Evolutionary conservation across 2,113 vertebrate genomes (phyloP).

Genomic region (Actenoides lindsayi): DNA sequence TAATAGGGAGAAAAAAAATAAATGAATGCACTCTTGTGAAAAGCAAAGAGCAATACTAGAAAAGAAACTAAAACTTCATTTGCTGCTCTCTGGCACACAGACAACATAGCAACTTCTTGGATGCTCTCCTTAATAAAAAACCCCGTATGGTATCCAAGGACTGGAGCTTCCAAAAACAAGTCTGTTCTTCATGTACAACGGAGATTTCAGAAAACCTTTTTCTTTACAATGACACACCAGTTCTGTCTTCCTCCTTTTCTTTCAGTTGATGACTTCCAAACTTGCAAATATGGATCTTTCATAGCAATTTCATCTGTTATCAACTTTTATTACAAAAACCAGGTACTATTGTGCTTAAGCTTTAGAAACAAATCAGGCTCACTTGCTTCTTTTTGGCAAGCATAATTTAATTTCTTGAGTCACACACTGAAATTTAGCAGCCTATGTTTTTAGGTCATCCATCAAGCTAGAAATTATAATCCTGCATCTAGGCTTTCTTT

Average conservation of each 20-base stretch:
- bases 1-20: accelerated
- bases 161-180: not conserved
- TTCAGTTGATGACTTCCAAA: not conserved
- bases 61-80: not conserved
- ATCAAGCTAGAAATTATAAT: not conserved
- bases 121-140: not conserved
- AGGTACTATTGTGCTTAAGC: not conserved
- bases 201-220: not conserved
- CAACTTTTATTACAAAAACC: not conserved
- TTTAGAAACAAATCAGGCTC: not conserved
- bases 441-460: not conserved
- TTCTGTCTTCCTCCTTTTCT: not conserved
- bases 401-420: not conserved
- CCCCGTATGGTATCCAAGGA: not conserved
- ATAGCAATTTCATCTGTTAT: not conserved
- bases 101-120: not conserved
- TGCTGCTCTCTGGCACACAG: not conserved
- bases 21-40: not conserved
- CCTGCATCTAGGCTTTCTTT: not conserved
- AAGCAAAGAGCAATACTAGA: not conserved
- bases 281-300: not conserved
- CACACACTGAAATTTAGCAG: not conserved
- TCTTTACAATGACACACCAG: not conserved
- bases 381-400: not conserved
- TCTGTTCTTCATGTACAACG: not conserved